Evolutionary conservation across 2,797 vertebrate genomes (phyloP), one percentile per base, ranked within the genome.

Genomic region (Myotis daubentonii): DNA sequence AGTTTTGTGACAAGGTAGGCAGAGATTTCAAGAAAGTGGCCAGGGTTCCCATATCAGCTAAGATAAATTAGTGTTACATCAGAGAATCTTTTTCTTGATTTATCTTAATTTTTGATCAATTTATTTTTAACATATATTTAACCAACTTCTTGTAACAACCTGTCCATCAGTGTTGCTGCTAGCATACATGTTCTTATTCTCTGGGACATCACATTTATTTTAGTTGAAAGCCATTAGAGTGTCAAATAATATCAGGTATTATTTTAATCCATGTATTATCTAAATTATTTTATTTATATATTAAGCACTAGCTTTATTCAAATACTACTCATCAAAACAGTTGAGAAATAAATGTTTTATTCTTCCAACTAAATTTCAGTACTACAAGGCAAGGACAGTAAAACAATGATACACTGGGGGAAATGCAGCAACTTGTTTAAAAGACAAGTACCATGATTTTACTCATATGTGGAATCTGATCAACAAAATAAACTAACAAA

Each of bases 311-410:
- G 95, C 88, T 98, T 98, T 98, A 98, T 98, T 98, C 95, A 89
- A 66, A 97, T 94, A 97, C 94, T 95, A 97, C 95, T 84, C 97
- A 66, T 66, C 16, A 22, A 97, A 98, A 96, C 97, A 98, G 94
- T 96, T 97, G 97, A 98, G 97, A 98, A 99, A 98, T 98, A 99
- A 99, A 99, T 98, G 97, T 98, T 99, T 99, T 99, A 99, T 99
- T 99, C 98, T 98, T 98, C 97, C 99, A 99, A 98, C 98, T 98
- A 99, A 99, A 98, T 98, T 99, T 98, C 98, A 98, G 98, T 98
- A 99, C 98, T 99, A 98, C 13, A 33, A 66, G 30, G 16, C 98
- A 99, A 98, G 98, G 98, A 98, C 98, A 99, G 98, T 98, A 98
- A 99, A 99, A 99, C 97, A 97, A 98, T 98, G 98, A 98, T 98